Conservation (phyloP, 2,888 invertebrate species). For the Cantharis rufa region DNA sequence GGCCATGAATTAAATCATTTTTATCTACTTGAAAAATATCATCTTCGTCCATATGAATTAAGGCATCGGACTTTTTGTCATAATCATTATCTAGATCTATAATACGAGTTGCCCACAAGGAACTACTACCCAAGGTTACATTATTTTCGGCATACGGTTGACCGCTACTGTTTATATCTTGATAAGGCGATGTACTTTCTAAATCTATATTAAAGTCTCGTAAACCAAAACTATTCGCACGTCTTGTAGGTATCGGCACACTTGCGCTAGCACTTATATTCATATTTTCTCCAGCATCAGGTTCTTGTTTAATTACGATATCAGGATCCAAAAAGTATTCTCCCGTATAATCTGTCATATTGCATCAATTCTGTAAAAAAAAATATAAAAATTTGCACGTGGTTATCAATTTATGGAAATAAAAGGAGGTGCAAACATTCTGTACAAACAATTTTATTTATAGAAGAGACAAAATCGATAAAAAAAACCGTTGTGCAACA, state of each 20-base stretch:
- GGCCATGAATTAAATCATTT: slow-evolving; percentile 79
- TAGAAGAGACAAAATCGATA: slow-evolving; percentile 15
- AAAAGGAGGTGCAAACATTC: not conserved
- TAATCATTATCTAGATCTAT: slow-evolving; percentile 36
- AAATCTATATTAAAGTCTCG: slow-evolving; percentile 62
- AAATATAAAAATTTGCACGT: not conserved
- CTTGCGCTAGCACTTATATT: slow-evolving; percentile 60
- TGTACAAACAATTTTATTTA: not conserved
- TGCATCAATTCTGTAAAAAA: not conserved
- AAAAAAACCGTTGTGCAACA: slow-evolving; percentile 36
- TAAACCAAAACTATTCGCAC: slow-evolving; percentile 55
- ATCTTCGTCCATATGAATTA: slow-evolving; percentile 81
- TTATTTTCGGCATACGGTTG: slow-evolving; percentile 49
- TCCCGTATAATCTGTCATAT: slow-evolving; percentile 67
- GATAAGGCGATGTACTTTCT: slow-evolving; percentile 62
- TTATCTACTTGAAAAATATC: slow-evolving; percentile 90
- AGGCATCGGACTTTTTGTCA: slow-evolving; percentile 61
- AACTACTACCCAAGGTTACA: slow-evolving; percentile 27
- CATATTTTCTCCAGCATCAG: slow-evolving; percentile 53
- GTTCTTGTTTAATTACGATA: slow-evolving; percentile 68
- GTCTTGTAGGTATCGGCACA: slow-evolving; percentile 65
- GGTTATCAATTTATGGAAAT: not conserved
- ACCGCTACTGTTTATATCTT: slow-evolving; percentile 52
- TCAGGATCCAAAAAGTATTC: slow-evolving; percentile 67
- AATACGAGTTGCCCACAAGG: slow-evolving; percentile 54